Percentiles rank a stretch among this genome's conserved stretches.
These are phyloP conservation scores for Rhingia rostrata DNA, from an alignment of 2,888 invertebrate species.

Conservation along the genomic window DNA sequence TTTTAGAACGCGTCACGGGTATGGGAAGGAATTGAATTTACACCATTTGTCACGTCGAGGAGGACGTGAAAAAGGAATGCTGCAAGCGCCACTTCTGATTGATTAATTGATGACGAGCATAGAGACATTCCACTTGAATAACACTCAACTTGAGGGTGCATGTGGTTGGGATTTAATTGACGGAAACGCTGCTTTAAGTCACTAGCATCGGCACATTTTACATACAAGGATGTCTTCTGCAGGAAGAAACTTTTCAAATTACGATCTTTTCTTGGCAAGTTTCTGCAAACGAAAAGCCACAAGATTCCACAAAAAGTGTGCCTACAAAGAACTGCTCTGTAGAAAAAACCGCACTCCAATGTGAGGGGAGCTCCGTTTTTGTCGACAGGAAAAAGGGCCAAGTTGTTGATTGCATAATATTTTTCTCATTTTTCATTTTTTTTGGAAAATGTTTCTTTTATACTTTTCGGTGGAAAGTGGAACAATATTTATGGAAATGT, in stretches of 20 bases:
- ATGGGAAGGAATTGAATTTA: constrained; percentile 56
- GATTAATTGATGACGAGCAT: constrained; percentile 69
- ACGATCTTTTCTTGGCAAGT: constrained; percentile 2
- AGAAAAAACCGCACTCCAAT: neutral
- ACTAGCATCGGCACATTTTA: constrained; percentile 38
- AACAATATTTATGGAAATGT: constrained; percentile 23
- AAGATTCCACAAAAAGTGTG: constrained; percentile 5
- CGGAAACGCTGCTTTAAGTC: constrained; percentile 39
- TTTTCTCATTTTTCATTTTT: neutral
- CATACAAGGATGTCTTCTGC: neutral
- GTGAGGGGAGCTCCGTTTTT: constrained; percentile 23
- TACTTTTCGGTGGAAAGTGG: constrained; percentile 1
- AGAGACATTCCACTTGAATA: constrained; percentile 39
- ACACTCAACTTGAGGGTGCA: constrained; percentile 30
- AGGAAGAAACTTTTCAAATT: constrained; percentile 30
- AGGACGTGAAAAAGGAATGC: constrained; percentile 30
- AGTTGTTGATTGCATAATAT: constrained; percentile 9
- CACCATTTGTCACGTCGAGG: constrained; percentile 67
- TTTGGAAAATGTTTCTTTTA: constrained; percentile 2
- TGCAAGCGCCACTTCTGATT: constrained; percentile 59
- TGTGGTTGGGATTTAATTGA: constrained; percentile 41
- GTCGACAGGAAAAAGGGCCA: constrained; percentile 8
- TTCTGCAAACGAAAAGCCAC: neutral
- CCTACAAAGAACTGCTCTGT: neutral
- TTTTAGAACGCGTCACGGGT: constrained; percentile 44